These are phyloP conservation scores for Plebejus melissa DNA, from an alignment of 2,888 invertebrate genomes.

Conservation along the genomic window DNA sequence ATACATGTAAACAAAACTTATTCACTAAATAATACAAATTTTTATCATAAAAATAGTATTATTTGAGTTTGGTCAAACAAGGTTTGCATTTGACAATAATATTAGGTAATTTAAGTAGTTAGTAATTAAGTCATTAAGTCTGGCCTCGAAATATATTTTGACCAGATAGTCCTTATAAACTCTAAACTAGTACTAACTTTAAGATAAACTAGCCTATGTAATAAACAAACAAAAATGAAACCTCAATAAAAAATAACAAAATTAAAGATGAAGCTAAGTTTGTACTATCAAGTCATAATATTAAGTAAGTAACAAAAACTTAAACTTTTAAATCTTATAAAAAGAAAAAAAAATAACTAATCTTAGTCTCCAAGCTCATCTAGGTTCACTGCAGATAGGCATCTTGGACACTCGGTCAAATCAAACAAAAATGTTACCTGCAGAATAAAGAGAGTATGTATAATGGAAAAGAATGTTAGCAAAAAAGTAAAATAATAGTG, in stretches of 20 bases:
- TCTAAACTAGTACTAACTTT: neutral
- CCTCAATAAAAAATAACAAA: neutral
- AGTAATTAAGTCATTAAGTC: neutral
- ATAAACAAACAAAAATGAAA: neutral
- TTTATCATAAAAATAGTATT: constrained; percentile 26
- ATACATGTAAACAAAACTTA: neutral
- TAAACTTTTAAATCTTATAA: constrained; percentile 13
- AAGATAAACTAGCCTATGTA: no score
- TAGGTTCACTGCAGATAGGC: constrained; percentile 60
- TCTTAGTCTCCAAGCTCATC: constrained; percentile 50
- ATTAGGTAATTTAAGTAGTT: no score
- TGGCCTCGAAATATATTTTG: neutral
- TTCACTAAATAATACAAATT: constrained; percentile 26
- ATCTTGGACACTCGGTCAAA: constrained; percentile 70
- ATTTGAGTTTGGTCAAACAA: neutral
- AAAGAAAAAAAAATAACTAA: constrained; percentile 28
- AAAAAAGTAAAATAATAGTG: constrained; percentile 3
- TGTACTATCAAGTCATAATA: neutral
- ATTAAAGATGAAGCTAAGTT: neutral
- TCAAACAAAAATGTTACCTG: constrained; percentile 74
- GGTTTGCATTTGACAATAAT: neutral
- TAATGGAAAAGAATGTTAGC: neutral
- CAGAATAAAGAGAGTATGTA: constrained; percentile 38
- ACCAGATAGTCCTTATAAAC: neutral
- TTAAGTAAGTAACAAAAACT: constrained; percentile 28